Base-by-base conservation (phyloP, 2,797 vertebrate species). In the Oryzias dopingdopingensis region DNA sequence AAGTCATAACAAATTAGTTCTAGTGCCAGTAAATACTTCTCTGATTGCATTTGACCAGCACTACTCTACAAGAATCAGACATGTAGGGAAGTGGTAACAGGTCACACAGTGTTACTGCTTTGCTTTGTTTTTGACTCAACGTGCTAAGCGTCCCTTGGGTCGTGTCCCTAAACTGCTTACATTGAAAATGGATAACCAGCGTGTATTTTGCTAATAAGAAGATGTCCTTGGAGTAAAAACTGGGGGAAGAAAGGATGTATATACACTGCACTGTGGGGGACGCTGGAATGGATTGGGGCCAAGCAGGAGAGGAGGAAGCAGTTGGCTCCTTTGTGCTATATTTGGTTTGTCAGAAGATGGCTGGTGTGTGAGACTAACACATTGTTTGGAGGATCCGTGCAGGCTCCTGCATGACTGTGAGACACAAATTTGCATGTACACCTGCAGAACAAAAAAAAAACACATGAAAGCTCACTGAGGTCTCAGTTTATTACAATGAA, bases 261-360 rank as follows among this genome's bases (percentile, higher is more conserved):
- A 76, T 73, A 74, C 74, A 72, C 86, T 80, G 86, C 79, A 80
- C 82, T 88, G 77, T 74, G 81, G 85, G 78, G 82, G 79, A 76
- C 65, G 74, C 70, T 62, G 76, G 70, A 61, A 83, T 82, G 84
- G 84, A 87, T 80, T 77, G 77, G 85, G 85, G 81, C 84, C 69
- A 75, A 81, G 78, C 81, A 65, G 76, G 54, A 80, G 85, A 79
- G 79, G 88, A 91, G 89, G 86, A 89, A 88, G 89, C 88, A 55
- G 78, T 84, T 84, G 76, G 67, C 81, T 86, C 76, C 74, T 81
- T 82, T 90, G 86, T 87, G 86, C 90, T 91, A 90, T 90, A 89
- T 92, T 92, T 90, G 90, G 88, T 85, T 65, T 81, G 71, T 79
- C 82, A 84, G 82, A 88, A 81, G 79, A 88, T 76, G 79, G 77